Evolutionary conservation across 2,888 invertebrate species (phyloP).

Genomic region (Spisula solida): DNA sequence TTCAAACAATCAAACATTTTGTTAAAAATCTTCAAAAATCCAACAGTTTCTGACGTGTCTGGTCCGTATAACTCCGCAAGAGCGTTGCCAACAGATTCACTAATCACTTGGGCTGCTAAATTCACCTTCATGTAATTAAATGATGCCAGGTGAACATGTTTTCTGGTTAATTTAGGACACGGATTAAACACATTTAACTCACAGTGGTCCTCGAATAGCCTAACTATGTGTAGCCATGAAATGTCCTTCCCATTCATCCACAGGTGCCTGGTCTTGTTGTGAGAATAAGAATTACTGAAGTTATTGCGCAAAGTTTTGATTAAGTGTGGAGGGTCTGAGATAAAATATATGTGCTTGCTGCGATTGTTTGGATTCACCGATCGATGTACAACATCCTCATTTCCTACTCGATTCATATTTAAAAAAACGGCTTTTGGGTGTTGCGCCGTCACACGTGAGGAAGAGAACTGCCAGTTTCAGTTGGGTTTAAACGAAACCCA

Average conservation of each 20-base stretch:
- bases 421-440: background rate
- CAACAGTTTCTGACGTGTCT: constrained; percentile 41
- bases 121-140: background rate
- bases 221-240: constrained; percentile 50
- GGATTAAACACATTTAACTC: constrained; percentile 17
- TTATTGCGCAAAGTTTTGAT: constrained; percentile 68
- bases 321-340: constrained; percentile 68
- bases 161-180: constrained; percentile 46
- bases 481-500: background rate
- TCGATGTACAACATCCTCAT: constrained; percentile 8
- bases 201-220: constrained; percentile 62
- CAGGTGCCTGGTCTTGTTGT: constrained; percentile 57
- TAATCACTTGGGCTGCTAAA: constrained; percentile 53
- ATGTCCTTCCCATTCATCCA: constrained; percentile 67
- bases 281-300: constrained; percentile 66
- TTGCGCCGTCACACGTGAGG: constrained; percentile 15
- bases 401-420: background rate
- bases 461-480: background rate
- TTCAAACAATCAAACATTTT: constrained; percentile 71
- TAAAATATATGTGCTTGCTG: constrained; percentile 52
- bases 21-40: constrained; percentile 61
- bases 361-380: background rate
- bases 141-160: too few species aligned
- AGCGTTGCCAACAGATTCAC: constrained; percentile 55
- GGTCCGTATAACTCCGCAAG: constrained; percentile 40